Evolutionary conservation across 2,888 invertebrate genomes (phyloP), one percentile per base, ranked within the genome.

Genomic region (Scaeva pyrastri): DNA sequence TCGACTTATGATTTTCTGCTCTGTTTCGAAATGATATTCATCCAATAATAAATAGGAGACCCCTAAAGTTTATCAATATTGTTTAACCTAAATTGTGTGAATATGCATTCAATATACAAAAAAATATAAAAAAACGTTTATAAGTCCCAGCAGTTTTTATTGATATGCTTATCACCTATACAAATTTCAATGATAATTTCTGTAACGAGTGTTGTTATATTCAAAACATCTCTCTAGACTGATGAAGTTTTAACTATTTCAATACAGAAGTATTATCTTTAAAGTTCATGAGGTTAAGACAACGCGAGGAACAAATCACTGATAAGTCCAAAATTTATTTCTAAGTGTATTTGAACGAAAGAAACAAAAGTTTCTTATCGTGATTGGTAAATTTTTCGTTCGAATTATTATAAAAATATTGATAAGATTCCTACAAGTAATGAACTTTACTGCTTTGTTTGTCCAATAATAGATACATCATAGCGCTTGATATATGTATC

Each of bases 11-110:
- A 71, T 74, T 75, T 86, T 77, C 82, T 86, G 72, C 74, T 77
- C 71, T 68, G 82, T 58, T 82, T 86, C 77, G 77, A 86, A 82
- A 86, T 86, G 80, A 76, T 77, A 71, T 86, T 86, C 86, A 87
- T 87, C 87, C 87, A 87, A 87, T 87, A 87, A 87, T 87, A 87
- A 87, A 87, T 83, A 87, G 83, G 87, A 87, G 87, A 87, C 83
- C 82, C 87, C 83, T 87, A 87, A 87, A 83, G 87, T 87, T 87
- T 87, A 87, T 87, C 87, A 87, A 87, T 87, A 78, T 83, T 87
- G 83, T 83, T 87, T 87, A 87, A 87, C 87, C 87, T 87, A 87
- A 87, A 83, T 87, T 79, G 79, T 87, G 83, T 83, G 56, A 78
- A 86, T 86, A 81, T 77, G 82, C 62, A 64, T 64, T 71, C 43